phyloP scores from a whole-genome alignment of 2,797 vertebrate species.

The Synaphobranchus kaupii region DNA sequence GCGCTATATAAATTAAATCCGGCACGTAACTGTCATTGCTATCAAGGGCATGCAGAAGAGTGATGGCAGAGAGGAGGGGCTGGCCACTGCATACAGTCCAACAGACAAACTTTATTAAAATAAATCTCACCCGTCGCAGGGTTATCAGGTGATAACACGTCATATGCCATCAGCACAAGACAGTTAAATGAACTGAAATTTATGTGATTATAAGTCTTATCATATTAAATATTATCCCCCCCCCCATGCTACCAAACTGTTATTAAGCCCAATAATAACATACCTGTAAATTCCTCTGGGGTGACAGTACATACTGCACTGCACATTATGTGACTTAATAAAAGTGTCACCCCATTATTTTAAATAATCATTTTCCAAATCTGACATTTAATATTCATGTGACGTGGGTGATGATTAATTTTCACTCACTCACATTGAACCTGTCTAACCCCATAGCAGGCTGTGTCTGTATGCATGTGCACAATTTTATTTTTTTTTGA shows the following conservation, averaged over 20 bases:
- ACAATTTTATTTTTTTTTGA: not conserved
- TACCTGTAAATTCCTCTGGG: conserved; percentile 32
- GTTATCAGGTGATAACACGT: conserved; percentile 48
- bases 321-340: conserved; percentile 19
- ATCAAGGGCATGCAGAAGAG: not conserved
- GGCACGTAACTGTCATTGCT: not conserved
- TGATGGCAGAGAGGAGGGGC: not conserved
- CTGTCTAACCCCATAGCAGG: not conserved
- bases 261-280: conserved; percentile 16
- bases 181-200: conserved; percentile 48
- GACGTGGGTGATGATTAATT: not conserved
- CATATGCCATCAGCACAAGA: conserved; percentile 28
- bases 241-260: not conserved
- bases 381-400: conserved; percentile 26
- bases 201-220: conserved; percentile 52
- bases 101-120: conserved; percentile 40
- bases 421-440: not conserved
- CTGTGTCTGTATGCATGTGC: not conserved
- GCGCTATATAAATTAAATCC: not conserved
- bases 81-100: not conserved
- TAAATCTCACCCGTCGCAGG: conserved; percentile 39
- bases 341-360: conserved; percentile 28
- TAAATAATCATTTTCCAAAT: conserved; percentile 31
- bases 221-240: conserved; percentile 39
- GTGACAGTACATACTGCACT: conserved; percentile 32